Conservation (phyloP, 1,140 invertebrate species). For the Anagrus nilaparvatae region DNA sequence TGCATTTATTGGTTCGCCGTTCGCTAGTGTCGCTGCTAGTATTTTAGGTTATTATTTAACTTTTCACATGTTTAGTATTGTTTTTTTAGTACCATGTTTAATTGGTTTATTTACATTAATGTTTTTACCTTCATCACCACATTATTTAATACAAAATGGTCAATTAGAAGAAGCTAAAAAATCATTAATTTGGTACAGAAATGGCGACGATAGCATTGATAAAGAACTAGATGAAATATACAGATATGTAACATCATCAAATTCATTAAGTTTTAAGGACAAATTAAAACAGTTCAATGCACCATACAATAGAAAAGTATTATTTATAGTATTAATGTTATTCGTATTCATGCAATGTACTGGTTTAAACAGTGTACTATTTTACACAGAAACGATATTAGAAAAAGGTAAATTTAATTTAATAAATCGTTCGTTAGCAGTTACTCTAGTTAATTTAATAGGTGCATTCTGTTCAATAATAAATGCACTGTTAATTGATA, state of each 20-base stretch:
- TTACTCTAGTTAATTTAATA: slow-evolving; percentile 57
- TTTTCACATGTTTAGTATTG: slow-evolving; percentile 7
- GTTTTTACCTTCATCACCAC: slow-evolving; percentile 64
- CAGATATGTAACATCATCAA: slow-evolving; percentile 9
- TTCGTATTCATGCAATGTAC: slow-evolving; percentile 66
- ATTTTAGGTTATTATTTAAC: slow-evolving; percentile 47
- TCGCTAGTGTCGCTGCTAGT: slow-evolving; percentile 61
- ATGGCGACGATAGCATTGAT: slow-evolving; percentile 5
- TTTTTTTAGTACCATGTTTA: slow-evolving; percentile 47
- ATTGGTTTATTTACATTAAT: slow-evolving; percentile 31
- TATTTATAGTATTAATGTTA: slow-evolving; percentile 52
- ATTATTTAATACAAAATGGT: slow-evolving; percentile 50
- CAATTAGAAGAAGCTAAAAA: slow-evolving; percentile 47
- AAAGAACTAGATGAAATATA: slow-evolving; percentile 10
- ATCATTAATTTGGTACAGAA: slow-evolving; percentile 26
- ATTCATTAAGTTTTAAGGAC: slow-evolving; percentile 5
- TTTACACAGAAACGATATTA: slow-evolving; percentile 68
- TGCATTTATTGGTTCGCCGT: slow-evolving; percentile 15
- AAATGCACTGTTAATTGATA: slow-evolving; percentile 47
- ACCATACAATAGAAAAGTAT: slow-evolving; percentile 39
- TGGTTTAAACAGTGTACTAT: slow-evolving; percentile 63
- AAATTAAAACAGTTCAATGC: slow-evolving; percentile 11
- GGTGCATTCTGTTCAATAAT: slow-evolving; percentile 38
- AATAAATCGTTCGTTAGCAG: slow-evolving; percentile 38
- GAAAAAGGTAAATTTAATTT: slow-evolving; percentile 33